A percentile compares a stretch with the other conserved stretches of the same genome.
Conservation (phyloP, 2,888 invertebrate genomes). For the Drosophila paranaensis region DNA sequence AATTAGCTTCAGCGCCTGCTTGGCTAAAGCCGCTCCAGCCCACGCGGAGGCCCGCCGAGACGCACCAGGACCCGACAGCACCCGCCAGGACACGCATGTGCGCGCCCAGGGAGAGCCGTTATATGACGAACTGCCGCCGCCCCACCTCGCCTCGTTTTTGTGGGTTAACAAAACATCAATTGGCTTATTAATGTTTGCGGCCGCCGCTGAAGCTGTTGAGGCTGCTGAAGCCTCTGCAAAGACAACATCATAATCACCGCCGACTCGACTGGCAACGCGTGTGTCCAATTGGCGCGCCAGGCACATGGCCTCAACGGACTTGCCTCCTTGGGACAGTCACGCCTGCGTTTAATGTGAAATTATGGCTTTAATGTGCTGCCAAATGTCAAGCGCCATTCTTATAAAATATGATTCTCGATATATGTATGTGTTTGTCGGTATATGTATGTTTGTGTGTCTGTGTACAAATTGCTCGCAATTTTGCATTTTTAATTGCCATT, state of each 20-base stretch:
- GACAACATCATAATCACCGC: slow-evolving; percentile 43
- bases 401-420: slow-evolving; percentile 25
- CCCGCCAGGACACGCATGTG: slow-evolving; percentile 62
- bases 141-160: slow-evolving; percentile 19
- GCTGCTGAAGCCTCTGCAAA: slow-evolving; percentile 21
- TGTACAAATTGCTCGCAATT: slow-evolving; percentile 40
- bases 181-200: slow-evolving; percentile 75
- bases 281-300: slow-evolving; percentile 65
- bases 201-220: not conserved
- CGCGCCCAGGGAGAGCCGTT: slow-evolving; percentile 48
- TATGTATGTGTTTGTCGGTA: not conserved
- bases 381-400: slow-evolving; percentile 44
- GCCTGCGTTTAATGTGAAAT: slow-evolving; percentile 77
- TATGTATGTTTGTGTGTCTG: not conserved
- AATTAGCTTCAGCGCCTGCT: slow-evolving; percentile 71
- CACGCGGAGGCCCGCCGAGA: slow-evolving; percentile 20
- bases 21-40: slow-evolving; percentile 64
- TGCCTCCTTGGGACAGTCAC: slow-evolving; percentile 58
- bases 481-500: slow-evolving; percentile 53
- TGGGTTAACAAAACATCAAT: slow-evolving; percentile 79
- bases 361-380: slow-evolving; percentile 70
- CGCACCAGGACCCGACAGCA: slow-evolving; percentile 44
- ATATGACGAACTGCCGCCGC: slow-evolving; percentile 62
- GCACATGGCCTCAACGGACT: slow-evolving; percentile 40
- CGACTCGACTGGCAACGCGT: slow-evolving; percentile 53